Base-by-base conservation (phyloP, 2,113 vertebrate species). In the Sterna hirundo region DNA sequence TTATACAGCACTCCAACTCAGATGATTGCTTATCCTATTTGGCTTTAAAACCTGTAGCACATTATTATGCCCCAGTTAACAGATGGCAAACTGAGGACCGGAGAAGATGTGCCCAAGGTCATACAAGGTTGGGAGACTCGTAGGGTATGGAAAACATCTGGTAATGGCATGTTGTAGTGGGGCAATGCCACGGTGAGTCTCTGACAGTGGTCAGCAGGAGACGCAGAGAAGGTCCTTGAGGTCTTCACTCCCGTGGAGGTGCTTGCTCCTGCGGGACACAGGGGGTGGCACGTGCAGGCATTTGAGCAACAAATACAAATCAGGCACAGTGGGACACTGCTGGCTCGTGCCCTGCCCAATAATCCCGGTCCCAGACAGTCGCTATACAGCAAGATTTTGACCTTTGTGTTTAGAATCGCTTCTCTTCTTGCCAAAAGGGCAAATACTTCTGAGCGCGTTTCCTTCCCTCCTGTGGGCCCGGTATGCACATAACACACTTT, bases 81-180 rank as follows among this genome's bases (percentile, higher is more conserved):
- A 95, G 91, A 97, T 96, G 95, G 95, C 96, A 95, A 94, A 96
- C 44, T 68, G 87, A 94, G 90, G 94, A 86, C 94, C 64, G 78
- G 72, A 36, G 93, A 91, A 89, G 95, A 96, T 55, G 68, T 90
- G 88, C 71, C 92, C 94, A 96, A 97, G 91, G 94, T 94, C 23
- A 0, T 77, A 58, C 94, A 94, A 93, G 75, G 91, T 77, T 87
- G 89, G 58, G 75, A 87, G 75, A 46, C 58, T 76, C 38, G 3
- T 7, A 89, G 94, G 66, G 47, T n/a, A 40, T 30, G 79, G 88
- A 60, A 86, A 93, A 97, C 78, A 90, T 88, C 90, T 90, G 94
- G 89, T 62, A 65, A 54, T 34, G 4, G 6, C 61, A 26, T 4
- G 65, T 34, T 62, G 44, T 7, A 18, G 69, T n/a, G 47, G 84